Base-by-base conservation (phyloP, 2,888 invertebrate species). In the Thereva nobilitata region DNA sequence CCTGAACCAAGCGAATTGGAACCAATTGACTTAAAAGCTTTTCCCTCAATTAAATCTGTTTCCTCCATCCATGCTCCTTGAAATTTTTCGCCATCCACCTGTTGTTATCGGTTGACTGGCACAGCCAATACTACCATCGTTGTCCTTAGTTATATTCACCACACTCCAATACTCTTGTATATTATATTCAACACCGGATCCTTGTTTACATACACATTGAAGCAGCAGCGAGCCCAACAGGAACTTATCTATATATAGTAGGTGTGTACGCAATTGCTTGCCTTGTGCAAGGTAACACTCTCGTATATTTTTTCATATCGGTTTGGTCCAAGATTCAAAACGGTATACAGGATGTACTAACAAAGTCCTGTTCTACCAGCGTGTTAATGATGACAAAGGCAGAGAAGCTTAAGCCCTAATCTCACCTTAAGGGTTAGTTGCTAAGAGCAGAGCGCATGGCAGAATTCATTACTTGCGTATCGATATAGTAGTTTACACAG, bases 381-480 rank as follows among this genome's bases (percentile, higher is more conserved):
- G 50, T 50, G 50, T 50, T 50, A 61, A 61, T 40, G 40, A 10
- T 34, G 49, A 23, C 23, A 23, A 23, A 10, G 44, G n/a, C 6
- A 37, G 49, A 12, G 9, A n/a, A 12, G 41, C 41, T 49, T 9
- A 41, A 49, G 35, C 40, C 50, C 41, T 23, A 50, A 41, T 40
- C 49, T 45, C 61, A 61, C 35, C 49, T 23, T 23, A 23, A 40
- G 61, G 40, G 23, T 41, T 34, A 23, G 41, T 12, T 55, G 8
- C 38, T 49, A 38, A 9, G 4, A 12, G 12, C n/a, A 54, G 5
- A 34, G 67, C 69, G 69, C 69, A 69, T 67, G 67, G 61, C 52
- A 67, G 38, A 37, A 50, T 69, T 69, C 66, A 69, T 67, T 67
- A 67, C 69, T 69, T 69, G 69, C 69, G 69, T 69, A 49, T n/a